Evolutionary conservation across 1,140 invertebrate species (phyloP).

Genomic region (Rhynchophorus ferrugineus): DNA sequence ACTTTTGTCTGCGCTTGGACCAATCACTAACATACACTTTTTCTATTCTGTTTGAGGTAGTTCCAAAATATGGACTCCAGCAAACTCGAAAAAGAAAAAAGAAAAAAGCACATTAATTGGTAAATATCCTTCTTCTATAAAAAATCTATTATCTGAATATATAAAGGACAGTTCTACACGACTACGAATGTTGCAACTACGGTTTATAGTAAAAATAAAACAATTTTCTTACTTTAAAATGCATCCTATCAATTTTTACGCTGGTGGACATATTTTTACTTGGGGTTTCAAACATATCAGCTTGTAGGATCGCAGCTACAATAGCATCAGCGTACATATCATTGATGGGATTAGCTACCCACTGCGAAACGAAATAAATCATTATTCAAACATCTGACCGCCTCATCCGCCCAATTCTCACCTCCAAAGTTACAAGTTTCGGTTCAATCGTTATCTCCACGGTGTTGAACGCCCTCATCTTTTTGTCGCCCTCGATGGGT

Average conservation of each 20-base stretch:
- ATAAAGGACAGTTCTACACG: too few species aligned
- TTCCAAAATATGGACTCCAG: too few species aligned
- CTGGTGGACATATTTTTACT: slow-evolving; percentile 51
- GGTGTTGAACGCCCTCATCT: slow-evolving; percentile 67
- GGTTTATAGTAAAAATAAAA: too few species aligned
- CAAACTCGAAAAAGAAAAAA: too few species aligned
- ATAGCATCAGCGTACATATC: slow-evolving; percentile 98
- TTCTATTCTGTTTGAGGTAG: too few species aligned
- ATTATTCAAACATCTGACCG: background rate
- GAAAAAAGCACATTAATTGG: too few species aligned
- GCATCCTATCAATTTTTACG: slow-evolving; percentile 71
- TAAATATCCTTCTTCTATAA: too few species aligned
- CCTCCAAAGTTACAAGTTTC: slow-evolving; percentile 77
- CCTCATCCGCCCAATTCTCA: too few species aligned
- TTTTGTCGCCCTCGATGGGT: slow-evolving; percentile 60
- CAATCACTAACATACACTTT: too few species aligned
- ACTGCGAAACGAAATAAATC: slow-evolving; percentile 51
- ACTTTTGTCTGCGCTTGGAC: too few species aligned
- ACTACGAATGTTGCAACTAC: too few species aligned
- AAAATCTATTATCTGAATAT: too few species aligned
- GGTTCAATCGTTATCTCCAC: slow-evolving; percentile 79
- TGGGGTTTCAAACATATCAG: slow-evolving; percentile 58
- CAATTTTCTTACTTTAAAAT: slow-evolving; percentile 64
- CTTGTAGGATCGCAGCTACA: slow-evolving; percentile 72
- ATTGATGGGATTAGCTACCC: slow-evolving; percentile 88